Evolutionary conservation across 1,140 invertebrate species (phyloP).

Genomic region (Muscidifurax raptorellus): DNA sequence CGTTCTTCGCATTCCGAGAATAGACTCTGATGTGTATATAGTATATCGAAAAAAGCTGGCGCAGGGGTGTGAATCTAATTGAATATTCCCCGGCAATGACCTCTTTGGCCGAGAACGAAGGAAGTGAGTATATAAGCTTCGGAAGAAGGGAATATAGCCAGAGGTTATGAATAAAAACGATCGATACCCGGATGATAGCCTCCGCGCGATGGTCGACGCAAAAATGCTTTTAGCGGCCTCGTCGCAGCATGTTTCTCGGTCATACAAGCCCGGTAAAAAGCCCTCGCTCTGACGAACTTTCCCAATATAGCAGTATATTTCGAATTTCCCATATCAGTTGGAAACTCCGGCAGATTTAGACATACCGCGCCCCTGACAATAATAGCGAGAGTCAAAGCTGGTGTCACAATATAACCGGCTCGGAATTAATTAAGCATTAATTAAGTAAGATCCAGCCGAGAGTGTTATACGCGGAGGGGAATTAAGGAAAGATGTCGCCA

Average conservation of each 20-base stretch:
- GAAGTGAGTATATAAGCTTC: not conserved
- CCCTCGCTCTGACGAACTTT: not conserved
- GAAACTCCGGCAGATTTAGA: not conserved
- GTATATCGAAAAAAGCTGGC: no score
- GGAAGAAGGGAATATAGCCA: conserved; percentile 54
- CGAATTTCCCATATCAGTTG: not conserved
- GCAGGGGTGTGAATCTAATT: not conserved
- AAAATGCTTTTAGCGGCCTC: conserved; percentile 73
- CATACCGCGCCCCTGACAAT: not conserved
- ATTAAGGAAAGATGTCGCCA: conserved; percentile 67
- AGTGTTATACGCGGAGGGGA: conserved; percentile 31
- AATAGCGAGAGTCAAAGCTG: not conserved
- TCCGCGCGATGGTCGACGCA: conserved; percentile 69
- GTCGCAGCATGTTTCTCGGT: conserved; percentile 65
- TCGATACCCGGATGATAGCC: conserved; percentile 70
- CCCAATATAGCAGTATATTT: not conserved
- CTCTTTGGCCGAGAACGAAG: not conserved
- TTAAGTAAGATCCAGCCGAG: conserved; percentile 52
- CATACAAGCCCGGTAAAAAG: conserved; percentile 30
- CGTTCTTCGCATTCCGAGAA: not conserved
- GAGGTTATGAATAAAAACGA: conserved; percentile 67
- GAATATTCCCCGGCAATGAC: not conserved
- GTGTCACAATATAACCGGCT: conserved; percentile 47
- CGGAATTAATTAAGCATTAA: conserved; percentile 59
- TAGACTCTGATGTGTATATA: no score